A percentile compares a stretch with the other conserved stretches of the same genome.
Conservation (phyloP, 2,113 vertebrate genomes). For the Corythornis vintsioides region DNA sequence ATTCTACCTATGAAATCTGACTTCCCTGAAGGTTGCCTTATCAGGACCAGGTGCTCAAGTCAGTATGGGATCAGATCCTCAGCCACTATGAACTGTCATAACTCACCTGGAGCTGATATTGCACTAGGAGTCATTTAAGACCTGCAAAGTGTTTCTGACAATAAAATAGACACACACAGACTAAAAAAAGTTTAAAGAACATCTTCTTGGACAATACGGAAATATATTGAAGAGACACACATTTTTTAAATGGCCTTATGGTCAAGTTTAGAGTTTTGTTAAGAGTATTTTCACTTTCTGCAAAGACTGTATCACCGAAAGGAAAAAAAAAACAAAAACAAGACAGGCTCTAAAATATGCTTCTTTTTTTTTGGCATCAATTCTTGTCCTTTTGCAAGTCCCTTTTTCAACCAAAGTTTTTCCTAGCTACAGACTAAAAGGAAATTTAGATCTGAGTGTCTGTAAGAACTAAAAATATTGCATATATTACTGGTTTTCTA, state of each 20-base stretch:
- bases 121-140: background rate
- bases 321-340: slow-evolving; percentile 11
- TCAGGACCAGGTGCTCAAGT: background rate
- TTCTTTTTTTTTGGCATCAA: background rate
- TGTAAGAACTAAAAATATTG: background rate
- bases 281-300: background rate
- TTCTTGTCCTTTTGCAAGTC: background rate
- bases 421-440: background rate
- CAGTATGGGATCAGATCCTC: background rate
- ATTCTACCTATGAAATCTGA: background rate
- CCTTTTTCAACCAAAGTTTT: background rate
- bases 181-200: background rate
- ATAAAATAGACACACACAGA: background rate
- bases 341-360: background rate
- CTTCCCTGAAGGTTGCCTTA: background rate
- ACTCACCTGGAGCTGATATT: background rate
- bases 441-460: background rate
- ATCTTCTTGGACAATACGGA: background rate
- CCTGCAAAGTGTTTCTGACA: background rate
- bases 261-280: background rate
- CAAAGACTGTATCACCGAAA: background rate
- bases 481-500: background rate
- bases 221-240: background rate
- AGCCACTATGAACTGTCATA: background rate
- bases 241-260: background rate